These are phyloP conservation scores for Eudasyphora cyanicolor DNA, from an alignment of 2,888 invertebrate genomes.

Conservation along the genomic window DNA sequence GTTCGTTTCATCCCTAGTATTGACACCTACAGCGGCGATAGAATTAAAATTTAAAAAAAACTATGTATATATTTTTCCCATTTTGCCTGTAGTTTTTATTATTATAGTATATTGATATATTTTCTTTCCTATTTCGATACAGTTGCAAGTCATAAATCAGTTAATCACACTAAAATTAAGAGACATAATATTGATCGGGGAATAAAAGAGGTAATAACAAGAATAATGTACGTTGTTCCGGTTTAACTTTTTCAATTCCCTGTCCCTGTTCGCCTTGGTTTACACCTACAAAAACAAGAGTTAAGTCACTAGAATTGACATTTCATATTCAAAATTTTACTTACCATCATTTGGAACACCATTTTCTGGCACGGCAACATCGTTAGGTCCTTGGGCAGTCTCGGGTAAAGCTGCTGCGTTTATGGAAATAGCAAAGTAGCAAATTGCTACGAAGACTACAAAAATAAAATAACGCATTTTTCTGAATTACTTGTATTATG, in stretches of 20 bases:
- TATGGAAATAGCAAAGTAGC: neutral
- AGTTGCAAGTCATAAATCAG: neutral
- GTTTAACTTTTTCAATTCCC: neutral
- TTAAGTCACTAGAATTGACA: neutral
- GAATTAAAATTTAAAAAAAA: no score
- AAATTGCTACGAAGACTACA: neutral
- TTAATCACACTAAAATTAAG: neutral
- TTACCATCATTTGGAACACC: neutral
- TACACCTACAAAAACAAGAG: neutral
- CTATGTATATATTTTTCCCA: no score
- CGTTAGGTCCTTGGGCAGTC: neutral
- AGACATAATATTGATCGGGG: neutral
- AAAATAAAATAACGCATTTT: neutral
- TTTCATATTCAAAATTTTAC: neutral
- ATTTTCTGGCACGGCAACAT: neutral
- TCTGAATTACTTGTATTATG: neutral
- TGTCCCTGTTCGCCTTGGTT: neutral
- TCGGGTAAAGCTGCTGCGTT: neutral
- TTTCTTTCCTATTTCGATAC: neutral
- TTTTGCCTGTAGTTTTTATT: neutral
- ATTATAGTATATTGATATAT: neutral
- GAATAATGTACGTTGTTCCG: neutral
- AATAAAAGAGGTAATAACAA: conserved; percentile 10
- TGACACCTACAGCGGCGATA: no score
- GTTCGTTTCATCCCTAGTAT: no score